Base-by-base conservation (phyloP, 2,888 invertebrate species). In the Epirrhoe alternata region DNA sequence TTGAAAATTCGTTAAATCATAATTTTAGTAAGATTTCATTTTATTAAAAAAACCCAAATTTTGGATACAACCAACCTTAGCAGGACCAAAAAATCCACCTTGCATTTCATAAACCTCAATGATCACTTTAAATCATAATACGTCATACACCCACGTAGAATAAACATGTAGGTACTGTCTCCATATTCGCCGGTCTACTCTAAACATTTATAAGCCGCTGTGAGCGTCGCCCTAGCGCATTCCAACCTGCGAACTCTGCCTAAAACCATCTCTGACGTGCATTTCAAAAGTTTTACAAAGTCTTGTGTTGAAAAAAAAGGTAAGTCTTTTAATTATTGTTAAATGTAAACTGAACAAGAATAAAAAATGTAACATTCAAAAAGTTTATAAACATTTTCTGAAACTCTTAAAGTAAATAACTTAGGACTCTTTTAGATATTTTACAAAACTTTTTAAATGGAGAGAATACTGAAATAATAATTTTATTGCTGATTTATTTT, bases 171-270 rank as follows among this genome's bases (percentile, higher is more conserved):
- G n/a, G n/a, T 53, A 72, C 61, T 63, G 54, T 83, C 80, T 81
- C 53, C 30, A 52, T 49, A 30, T 73, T 79, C 63, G 35, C 67
- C 81, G 75, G 68, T 89, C 91, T 88, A 76, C 81, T 87, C 79
- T 65, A 50, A 69, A 71, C 68, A 84, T 85, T 90, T 91, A 92
- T 87, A 92, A 92, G 92, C 87, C 69, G 80, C 80, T 72, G 82
- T 74, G 63, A 78, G 79, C 83, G 78, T 85, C 88, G 87, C 86
- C 87, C 81, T 78, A 84, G 84, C 89, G 86, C 90, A 90, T 81
- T 90, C 81, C 47, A 71, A 79, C 55, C 38, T 35, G 68, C 66
- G 71, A 67, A 60, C 69, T 52, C 68, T 52, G 14, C 50, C 65
- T 57, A 60, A 69, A 69, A 62, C 60, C 65, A 56, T 64, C 38